phyloP scores from a whole-genome alignment of 2,888 invertebrate species.

The Drosophila bunnanda region DNA sequence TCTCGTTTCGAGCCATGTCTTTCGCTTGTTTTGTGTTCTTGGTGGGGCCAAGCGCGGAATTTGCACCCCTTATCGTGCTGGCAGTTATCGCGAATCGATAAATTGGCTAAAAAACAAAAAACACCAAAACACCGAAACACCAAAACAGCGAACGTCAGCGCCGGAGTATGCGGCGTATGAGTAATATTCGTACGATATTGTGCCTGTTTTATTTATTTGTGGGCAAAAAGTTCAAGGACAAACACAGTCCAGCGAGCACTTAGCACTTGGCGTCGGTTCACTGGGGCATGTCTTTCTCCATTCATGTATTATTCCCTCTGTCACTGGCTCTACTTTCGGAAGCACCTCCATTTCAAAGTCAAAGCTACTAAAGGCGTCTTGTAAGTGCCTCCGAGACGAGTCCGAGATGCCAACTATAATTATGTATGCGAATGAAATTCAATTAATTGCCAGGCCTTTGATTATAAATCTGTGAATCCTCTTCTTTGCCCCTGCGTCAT shows the following conservation, averaged over 20 bases:
- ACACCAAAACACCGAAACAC: slow-evolving; percentile 6
- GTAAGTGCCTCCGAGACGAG: neutral
- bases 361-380: too few species aligned
- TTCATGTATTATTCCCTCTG: slow-evolving; percentile 5
- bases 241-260: slow-evolving; percentile 35
- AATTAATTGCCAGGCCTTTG: slow-evolving; percentile 2
- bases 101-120: slow-evolving; percentile 21
- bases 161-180: slow-evolving; percentile 38
- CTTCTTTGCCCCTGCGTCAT: too few species aligned
- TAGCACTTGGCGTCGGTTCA: slow-evolving; percentile 14
- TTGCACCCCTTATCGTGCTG: slow-evolving; percentile 41
- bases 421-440: slow-evolving; percentile 1
- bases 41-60: slow-evolving; percentile 50
- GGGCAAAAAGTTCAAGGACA: slow-evolving; percentile 64
- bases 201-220: neutral
- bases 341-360: slow-evolving; percentile 6
- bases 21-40: slow-evolving; percentile 11
- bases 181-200: slow-evolving; percentile 26
- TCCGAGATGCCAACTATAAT: neutral
- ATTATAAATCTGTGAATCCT: slow-evolving; percentile 8
- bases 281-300: neutral
- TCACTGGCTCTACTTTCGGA: neutral
- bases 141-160: slow-evolving; percentile 3
- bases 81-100: slow-evolving; percentile 58
- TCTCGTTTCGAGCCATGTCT: slow-evolving; percentile 31